Evolutionary conservation across 2,797 vertebrate genomes (phyloP).

Genomic region (Centroberyx gerrardi): DNA sequence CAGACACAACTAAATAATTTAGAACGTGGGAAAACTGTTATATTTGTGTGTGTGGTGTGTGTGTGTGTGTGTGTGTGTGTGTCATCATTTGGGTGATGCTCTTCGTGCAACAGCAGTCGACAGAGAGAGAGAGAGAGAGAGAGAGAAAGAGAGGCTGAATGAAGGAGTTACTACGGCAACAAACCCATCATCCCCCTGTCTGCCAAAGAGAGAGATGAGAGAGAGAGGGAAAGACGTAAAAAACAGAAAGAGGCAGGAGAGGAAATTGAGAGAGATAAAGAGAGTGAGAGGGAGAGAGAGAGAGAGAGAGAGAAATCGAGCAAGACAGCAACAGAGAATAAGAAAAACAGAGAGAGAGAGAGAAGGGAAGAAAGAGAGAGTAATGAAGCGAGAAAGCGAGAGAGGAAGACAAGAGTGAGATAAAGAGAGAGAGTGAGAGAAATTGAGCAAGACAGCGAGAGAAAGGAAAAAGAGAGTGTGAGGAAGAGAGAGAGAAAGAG

Average conservation of each 20-base stretch:
- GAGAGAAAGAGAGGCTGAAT: constrained; percentile 88
- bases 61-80: constrained; percentile 17
- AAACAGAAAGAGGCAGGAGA: constrained; percentile 21
- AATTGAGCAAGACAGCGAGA: background rate
- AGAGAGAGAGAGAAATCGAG: constrained; percentile 18
- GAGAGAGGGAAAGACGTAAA: background rate
- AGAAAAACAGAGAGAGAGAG: constrained; percentile 45
- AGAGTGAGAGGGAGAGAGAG: constrained; percentile 40
- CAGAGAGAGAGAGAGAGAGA: background rate
- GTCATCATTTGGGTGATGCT: constrained; percentile 93
- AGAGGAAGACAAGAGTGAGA: background rate
- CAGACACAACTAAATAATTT: constrained; percentile 94
- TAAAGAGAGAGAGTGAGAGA: background rate
- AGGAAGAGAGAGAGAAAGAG: constrained; percentile 7
- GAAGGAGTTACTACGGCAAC: constrained; percentile 97
- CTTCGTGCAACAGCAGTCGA: constrained; percentile 89
- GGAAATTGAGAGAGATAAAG: constrained; percentile 22
- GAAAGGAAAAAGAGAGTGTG: background rate
- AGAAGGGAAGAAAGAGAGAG: constrained; percentile 40
- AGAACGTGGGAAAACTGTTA: constrained; percentile 90
- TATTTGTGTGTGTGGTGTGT: constrained; percentile 24
- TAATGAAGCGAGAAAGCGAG: constrained; percentile 19
- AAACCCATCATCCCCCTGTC: constrained; percentile 93
- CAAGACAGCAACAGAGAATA: constrained; percentile 9
- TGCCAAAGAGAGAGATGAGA: constrained; percentile 67